Percentiles rank a stretch among this genome's conserved stretches.
phyloP scores from a whole-genome alignment of 2,888 invertebrate species.

The Dynastes grantii region DNA sequence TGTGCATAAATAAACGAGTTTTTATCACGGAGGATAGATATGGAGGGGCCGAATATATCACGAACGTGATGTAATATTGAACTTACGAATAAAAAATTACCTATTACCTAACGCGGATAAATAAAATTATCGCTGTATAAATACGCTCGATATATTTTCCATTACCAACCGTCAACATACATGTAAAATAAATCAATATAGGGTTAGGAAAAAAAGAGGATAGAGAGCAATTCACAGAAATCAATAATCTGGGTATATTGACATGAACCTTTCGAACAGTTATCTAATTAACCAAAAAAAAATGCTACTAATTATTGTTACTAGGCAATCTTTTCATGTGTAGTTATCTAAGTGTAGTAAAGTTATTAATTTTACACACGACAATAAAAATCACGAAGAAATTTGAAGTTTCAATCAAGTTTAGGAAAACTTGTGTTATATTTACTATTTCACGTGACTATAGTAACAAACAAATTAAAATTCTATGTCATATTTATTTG shows the following conservation, averaged over 20 bases:
- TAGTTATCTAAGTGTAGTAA: neutral
- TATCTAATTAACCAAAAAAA: neutral
- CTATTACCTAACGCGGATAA: conserved; percentile 14
- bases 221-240: conserved; percentile 2
- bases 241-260: neutral
- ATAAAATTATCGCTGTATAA: conserved; percentile 35
- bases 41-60: conserved; percentile 11
- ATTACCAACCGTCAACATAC: conserved; percentile 2
- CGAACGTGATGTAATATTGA: conserved; percentile 24
- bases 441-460: neutral
- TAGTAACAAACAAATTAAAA: neutral
- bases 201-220: neutral
- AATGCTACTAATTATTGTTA: no score
- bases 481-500: neutral
- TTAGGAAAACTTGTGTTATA: neutral
- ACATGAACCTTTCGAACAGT: neutral
- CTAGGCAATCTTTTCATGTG: no score
- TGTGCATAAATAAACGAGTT: conserved; percentile 6
- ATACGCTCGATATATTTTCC: conserved; percentile 16
- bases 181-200: conserved; percentile 1
- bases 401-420: neutral
- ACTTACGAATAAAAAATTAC: conserved; percentile 28
- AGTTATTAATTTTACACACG: neutral
- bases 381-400: neutral
- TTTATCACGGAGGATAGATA: conserved; percentile 30